Conservation (phyloP, 2,113 vertebrate genomes). For the Tupaia chinensis region DNA sequence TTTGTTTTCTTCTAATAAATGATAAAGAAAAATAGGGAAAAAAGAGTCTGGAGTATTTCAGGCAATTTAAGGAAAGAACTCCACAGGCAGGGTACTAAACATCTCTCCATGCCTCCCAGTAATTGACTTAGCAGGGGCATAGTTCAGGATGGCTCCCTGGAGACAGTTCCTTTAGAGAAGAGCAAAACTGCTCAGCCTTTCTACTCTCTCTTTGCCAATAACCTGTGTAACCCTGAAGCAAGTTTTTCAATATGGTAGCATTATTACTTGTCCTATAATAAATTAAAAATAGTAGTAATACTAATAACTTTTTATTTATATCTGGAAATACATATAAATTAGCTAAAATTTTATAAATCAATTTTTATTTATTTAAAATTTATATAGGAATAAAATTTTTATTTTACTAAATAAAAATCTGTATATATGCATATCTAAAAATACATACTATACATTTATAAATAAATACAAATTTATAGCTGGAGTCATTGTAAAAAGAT, state of each 20-base stretch:
- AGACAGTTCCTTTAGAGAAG: not conserved
- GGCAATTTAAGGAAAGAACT: conserved; percentile 33
- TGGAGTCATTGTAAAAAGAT: too few species aligned
- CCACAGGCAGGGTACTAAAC: not conserved
- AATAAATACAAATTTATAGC: too few species aligned
- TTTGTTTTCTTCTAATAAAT: conserved; percentile 64
- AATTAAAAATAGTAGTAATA: too few species aligned
- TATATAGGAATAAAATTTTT: too few species aligned
- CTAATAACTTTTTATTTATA: too few species aligned
- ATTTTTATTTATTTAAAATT: too few species aligned
- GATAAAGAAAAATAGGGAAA: conserved; percentile 50
- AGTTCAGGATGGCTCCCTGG: not conserved
- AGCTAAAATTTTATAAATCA: too few species aligned
- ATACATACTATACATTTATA: too few species aligned
- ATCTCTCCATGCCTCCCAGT: not conserved
- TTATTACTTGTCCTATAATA: not conserved
- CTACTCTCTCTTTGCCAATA: not conserved
- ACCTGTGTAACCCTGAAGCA: not conserved
- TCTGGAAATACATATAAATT: too few species aligned
- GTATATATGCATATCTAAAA: too few species aligned
- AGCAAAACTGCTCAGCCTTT: not conserved
- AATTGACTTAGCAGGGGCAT: not conserved
- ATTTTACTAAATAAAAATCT: too few species aligned
- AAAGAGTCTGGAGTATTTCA: conserved; percentile 47
- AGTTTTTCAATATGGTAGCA: not conserved